Base-by-base conservation (phyloP, 2,113 vertebrate species). In the Tachuris rubrigastra region DNA sequence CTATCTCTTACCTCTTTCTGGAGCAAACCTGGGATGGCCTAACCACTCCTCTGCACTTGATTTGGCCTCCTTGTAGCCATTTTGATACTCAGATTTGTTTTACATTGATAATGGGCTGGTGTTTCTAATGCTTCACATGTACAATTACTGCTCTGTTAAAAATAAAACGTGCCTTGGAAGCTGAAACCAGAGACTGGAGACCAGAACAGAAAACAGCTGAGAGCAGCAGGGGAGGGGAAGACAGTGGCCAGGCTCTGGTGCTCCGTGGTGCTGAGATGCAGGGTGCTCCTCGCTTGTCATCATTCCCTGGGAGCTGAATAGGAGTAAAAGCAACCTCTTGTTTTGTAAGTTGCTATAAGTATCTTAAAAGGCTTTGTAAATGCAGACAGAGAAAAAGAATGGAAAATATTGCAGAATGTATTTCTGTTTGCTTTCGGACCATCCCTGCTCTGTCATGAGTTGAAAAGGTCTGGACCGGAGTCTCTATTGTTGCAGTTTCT, bases 371-470 rank as follows among this genome's bases (percentile, higher is more conserved):
- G 39, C 31, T 68, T 55, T 10, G 1, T 16, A 25, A 63, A 12
- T 3, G 11, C 78, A 77, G 46, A 50, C 44, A 78, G 81, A 60
- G 31, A 31, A 30, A 65, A 84, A 89, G 39, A 74, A 20, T 0
- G 7, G 50, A 76, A 91, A 87, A 66, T 16, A 41, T 75, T 44
- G 37, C 41, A 4, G 46, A 69, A 63, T 42, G 27, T 62, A 42
- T 46, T 87, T 87, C 49, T 2, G 10, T 39, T 72, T 20, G 17
- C 39, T 63, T 78, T 92, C 1, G 4, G 60, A 25, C 37, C 0
- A 0, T 53, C 30, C 37, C 21, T 1, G 1, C 18, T 65, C 53
- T 50, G 44, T 35, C 0, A 0, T 0, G 0, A 35, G 35, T 39
- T 85, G 85, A 42, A 83, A 85, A 91, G 30, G 5, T 58, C 58